Conservation (phyloP, 2,113 vertebrate species). For the Okapia johnstoni region DNA sequence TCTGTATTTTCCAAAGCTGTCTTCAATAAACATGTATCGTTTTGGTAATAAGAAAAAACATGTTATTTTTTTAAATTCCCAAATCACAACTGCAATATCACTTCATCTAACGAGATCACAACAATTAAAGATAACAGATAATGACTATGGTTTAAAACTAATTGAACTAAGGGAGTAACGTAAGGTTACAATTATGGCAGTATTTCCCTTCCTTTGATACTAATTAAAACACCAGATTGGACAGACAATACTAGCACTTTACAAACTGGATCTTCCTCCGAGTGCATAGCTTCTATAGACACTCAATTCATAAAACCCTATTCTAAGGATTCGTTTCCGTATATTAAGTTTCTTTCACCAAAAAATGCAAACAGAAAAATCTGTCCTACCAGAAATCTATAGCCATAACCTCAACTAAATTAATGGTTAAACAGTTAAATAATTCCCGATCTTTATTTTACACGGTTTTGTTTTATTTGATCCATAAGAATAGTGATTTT, state of each 20-base stretch:
- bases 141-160: slow-evolving; percentile 20
- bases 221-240: slow-evolving; percentile 25
- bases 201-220: background rate
- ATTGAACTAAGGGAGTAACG: slow-evolving; percentile 11
- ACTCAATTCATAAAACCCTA: background rate
- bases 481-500: background rate
- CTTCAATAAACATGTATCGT: background rate
- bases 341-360: background rate
- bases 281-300: background rate
- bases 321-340: background rate
- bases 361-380: slow-evolving; percentile 29
- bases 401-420: background rate
- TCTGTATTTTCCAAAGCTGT: background rate
- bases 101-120: slow-evolving; percentile 10
- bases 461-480: background rate
- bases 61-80: background rate
- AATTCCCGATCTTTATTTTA: background rate
- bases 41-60: background rate
- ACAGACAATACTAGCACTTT: background rate
- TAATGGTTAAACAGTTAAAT: background rate
- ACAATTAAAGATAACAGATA: slow-evolving; percentile 22
- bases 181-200: slow-evolving; percentile 1
- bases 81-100: slow-evolving; percentile 7
- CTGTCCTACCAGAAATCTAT: background rate
- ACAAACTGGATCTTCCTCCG: background rate